Evolutionary conservation across 2,888 invertebrate species (phyloP), one percentile per base, ranked within the genome.

Genomic region (Stenurella melanura): DNA sequence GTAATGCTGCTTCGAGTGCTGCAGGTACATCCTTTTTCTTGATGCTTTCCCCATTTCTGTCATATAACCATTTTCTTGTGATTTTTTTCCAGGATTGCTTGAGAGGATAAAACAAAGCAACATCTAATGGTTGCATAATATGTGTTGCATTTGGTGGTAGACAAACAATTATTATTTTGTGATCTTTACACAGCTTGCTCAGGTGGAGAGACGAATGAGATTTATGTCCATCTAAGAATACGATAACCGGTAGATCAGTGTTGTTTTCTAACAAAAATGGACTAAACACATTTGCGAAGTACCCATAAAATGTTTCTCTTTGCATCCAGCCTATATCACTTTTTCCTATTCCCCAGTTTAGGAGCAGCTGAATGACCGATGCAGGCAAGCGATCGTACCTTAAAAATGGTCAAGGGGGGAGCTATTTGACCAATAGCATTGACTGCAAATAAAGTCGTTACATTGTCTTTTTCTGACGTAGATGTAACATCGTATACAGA

Each of bases 401-500:
- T 71, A 61, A 38, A 60, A 12, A 60, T 38, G 1, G 61, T 68
- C 6, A 56, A n/a, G 15, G 63, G 72, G n/a, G 63, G 72, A 58
- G 74, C 77, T 12, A 76, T 58, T 11, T 64, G 34, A 34, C 66
- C 72, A n/a, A 50, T 6, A 11, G 75, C 73, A 68, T 78, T 76
- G n/a, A 34, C 78, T 17, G 60, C 26, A 34, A 78, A 50, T 68
- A 76, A 69, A 38, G 78, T 76, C n/a, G 76, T 64, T 1, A 76
- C 58, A 67, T 78, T 74, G 42, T 76, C 73, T 73, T 78, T 76
- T 1, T 76, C 73, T 9, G 73, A 76, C 1, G 73, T 67, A 10
- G 56, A 63, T 6, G 26, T 21, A 42, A 50, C 4, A 26, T n/a
- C n/a, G n/a, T n/a, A n/a, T n/a, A n/a, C n/a, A n/a, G n/a, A n/a